Evolutionary conservation across 2,797 vertebrate species (phyloP).

Genomic region (Microchirus variegatus): DNA sequence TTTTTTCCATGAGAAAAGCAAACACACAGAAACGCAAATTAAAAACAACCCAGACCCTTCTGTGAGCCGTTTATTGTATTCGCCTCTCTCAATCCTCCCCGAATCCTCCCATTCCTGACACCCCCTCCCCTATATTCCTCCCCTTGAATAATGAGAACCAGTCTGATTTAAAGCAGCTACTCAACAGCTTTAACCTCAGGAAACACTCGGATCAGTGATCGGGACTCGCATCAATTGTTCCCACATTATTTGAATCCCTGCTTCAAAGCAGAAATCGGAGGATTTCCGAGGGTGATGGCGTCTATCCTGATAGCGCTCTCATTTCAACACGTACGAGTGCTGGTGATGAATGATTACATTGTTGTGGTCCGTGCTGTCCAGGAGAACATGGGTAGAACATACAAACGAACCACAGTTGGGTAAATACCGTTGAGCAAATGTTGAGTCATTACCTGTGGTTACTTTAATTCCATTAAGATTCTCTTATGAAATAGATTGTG

Average conservation of each 20-base stretch:
- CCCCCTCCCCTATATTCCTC: background rate
- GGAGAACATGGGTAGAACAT: slow-evolving; percentile 17
- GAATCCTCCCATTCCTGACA: slow-evolving; percentile 1
- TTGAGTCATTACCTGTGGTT: slow-evolving; percentile 37
- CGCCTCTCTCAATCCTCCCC: slow-evolving; percentile 10
- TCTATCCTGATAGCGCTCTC: slow-evolving; percentile 29
- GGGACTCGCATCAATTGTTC: slow-evolving; percentile 45
- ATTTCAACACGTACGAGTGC: slow-evolving; percentile 20
- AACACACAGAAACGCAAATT: background rate
- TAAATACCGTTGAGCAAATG: slow-evolving; percentile 28
- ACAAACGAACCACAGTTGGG: slow-evolving; percentile 9
- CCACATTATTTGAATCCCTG: slow-evolving; percentile 43
- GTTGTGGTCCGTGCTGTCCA: slow-evolving; percentile 2
- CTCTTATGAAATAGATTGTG: slow-evolving; percentile 11
- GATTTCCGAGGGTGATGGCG: slow-evolving; percentile 3
- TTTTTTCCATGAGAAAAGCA: slow-evolving; percentile 31
- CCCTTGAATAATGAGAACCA: slow-evolving; percentile 62
- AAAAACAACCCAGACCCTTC: background rate
- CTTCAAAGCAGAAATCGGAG: slow-evolving; percentile 31
- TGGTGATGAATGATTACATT: slow-evolving; percentile 13
- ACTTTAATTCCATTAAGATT: slow-evolving; percentile 44
- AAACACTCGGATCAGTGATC: slow-evolving; percentile 48
- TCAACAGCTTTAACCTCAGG: slow-evolving; percentile 38
- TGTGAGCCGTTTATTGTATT: slow-evolving; percentile 2
- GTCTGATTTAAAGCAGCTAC: slow-evolving; percentile 22